Evolutionary conservation across 2,797 vertebrate genomes (phyloP).

Genomic region (Phoxinus dragarum): DNA sequence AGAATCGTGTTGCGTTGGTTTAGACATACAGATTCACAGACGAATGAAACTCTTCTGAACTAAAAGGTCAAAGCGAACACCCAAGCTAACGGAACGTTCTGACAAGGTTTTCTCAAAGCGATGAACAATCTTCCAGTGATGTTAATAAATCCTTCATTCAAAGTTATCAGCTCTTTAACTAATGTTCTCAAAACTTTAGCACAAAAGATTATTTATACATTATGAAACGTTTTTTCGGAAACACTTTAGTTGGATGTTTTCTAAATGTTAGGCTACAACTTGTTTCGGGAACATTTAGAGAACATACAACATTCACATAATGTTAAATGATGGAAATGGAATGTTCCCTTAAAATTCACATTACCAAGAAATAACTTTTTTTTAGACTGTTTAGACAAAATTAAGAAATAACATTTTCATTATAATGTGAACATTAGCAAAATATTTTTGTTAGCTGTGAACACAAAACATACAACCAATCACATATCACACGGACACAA

Average conservation of each 20-base stretch:
- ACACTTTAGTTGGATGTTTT: no score
- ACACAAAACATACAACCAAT: neutral
- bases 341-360: neutral
- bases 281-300: no score
- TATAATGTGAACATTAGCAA: neutral
- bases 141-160: neutral
- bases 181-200: neutral
- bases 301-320: neutral
- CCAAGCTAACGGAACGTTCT: neutral
- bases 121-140: neutral
- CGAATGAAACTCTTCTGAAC: neutral
- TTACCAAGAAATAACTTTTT: neutral
- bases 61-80: neutral
- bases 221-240: neutral
- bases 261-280: no score
- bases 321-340: neutral
- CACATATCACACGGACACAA: neutral
- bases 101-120: neutral
- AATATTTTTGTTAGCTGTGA: neutral
- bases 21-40: neutral
- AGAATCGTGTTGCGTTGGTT: neutral
- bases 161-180: neutral
- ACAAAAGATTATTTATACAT: neutral
- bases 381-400: neutral
- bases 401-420: neutral